phyloP scores from a whole-genome alignment of 2,888 invertebrate genomes.

The Argyresthia albistria region DNA sequence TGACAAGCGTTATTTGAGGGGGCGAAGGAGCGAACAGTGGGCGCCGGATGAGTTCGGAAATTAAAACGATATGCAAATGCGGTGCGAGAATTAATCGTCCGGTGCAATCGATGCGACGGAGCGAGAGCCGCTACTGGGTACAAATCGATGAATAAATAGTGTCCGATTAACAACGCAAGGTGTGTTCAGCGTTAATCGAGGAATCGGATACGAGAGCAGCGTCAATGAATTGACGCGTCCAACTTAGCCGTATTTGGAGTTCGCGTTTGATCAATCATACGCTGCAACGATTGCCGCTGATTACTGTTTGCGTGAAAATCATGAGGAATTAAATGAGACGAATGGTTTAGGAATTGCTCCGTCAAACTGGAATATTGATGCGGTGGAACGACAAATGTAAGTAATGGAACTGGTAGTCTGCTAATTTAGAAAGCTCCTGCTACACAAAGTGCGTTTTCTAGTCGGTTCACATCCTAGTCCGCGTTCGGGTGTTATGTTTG shows the following conservation, averaged over 20 bases:
- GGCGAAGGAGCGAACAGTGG: slow-evolving; percentile 45
- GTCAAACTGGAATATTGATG: too few relatives aligned
- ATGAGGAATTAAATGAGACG: slow-evolving; percentile 22
- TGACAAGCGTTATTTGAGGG: slow-evolving; percentile 54
- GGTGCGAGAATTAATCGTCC: slow-evolving; percentile 53
- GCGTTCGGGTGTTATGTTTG: slow-evolving; percentile 30
- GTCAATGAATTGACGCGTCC: slow-evolving; percentile 41
- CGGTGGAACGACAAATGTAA: too few relatives aligned
- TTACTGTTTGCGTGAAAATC: slow-evolving; percentile 28
- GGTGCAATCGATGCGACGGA: slow-evolving; percentile 53
- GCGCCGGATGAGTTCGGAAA: slow-evolving; percentile 61
- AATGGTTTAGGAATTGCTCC: too few relatives aligned
- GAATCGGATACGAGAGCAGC: slow-evolving; percentile 27
- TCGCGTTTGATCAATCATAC: slow-evolving; percentile 33
- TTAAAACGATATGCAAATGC: slow-evolving; percentile 68
- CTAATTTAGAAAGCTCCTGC: slow-evolving; percentile 32
- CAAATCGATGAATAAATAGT: slow-evolving; percentile 64
- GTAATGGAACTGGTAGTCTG: background rate
- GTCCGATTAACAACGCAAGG: slow-evolving; percentile 51
- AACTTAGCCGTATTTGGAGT: slow-evolving; percentile 33
- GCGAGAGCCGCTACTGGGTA: slow-evolving; percentile 53
- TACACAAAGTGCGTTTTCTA: slow-evolving; percentile 38
- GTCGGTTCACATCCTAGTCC: slow-evolving; percentile 14
- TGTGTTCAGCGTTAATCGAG: slow-evolving; percentile 46
- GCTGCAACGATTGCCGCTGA: slow-evolving; percentile 28